Evolutionary conservation across 1,140 invertebrate species (phyloP).

Genomic region (Aphelinus certus): DNA sequence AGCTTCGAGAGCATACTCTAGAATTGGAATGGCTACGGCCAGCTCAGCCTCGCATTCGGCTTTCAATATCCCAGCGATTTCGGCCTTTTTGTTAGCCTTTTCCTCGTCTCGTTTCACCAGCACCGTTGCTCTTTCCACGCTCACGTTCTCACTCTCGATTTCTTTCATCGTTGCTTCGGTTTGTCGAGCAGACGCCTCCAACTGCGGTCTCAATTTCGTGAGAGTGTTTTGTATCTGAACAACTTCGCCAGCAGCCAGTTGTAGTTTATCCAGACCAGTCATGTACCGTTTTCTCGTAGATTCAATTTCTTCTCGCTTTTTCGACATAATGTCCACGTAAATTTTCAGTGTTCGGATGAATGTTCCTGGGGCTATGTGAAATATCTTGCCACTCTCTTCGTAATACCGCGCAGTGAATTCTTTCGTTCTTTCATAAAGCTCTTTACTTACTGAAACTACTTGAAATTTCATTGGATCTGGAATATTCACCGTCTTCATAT

Average conservation of each 20-base stretch:
- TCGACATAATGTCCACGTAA: constrained; percentile 65
- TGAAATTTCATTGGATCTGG: constrained; percentile 62
- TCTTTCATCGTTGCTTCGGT: constrained; percentile 72
- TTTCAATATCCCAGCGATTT: constrained; percentile 71
- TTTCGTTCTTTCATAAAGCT: constrained; percentile 68
- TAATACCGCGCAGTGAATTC: constrained; percentile 58
- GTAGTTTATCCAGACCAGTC: constrained; percentile 73
- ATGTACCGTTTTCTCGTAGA: constrained; percentile 68
- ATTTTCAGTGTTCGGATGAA: constrained; percentile 71
- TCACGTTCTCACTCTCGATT: constrained; percentile 75
- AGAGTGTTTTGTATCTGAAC: constrained; percentile 75
- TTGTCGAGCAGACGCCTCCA: constrained; percentile 73
- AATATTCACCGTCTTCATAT: constrained; percentile 68
- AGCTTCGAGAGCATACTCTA: constrained; percentile 72
- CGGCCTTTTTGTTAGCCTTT: constrained; percentile 74
- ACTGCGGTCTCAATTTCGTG: constrained; percentile 72
- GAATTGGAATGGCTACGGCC: constrained; percentile 75
- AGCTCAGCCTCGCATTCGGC: constrained; percentile 77
- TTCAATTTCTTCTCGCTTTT: constrained; percentile 69
- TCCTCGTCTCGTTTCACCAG: constrained; percentile 75
- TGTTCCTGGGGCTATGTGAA: constrained; percentile 67
- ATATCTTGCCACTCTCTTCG: constrained; percentile 61
- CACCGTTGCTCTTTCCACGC: constrained; percentile 74
- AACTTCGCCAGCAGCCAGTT: constrained; percentile 72
- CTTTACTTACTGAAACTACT: constrained; percentile 68